Conservation (phyloP, 2,888 invertebrate species). For the Empis livida region DNA sequence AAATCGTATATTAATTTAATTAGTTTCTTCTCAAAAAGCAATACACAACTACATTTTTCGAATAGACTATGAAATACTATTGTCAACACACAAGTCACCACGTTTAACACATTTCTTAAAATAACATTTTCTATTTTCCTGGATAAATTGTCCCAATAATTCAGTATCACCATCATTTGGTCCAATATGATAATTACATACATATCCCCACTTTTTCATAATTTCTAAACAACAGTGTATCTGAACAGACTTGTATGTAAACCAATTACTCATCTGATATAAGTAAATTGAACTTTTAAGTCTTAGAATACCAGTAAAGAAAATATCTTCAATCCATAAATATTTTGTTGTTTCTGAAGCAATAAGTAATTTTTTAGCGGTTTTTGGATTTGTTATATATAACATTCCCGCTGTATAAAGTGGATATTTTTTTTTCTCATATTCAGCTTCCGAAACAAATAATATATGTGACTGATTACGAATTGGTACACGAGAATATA, state of each 20-base stretch:
- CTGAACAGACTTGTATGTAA: conserved; percentile 56
- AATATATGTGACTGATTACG: too few species aligned
- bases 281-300: conserved; percentile 43
- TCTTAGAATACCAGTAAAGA: conserved; percentile 67
- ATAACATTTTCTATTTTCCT: conserved; percentile 46
- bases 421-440: conserved; percentile 56
- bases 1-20: too few species aligned
- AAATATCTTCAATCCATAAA: conserved; percentile 90
- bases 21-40: too few species aligned
- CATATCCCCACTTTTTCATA: conserved; percentile 40
- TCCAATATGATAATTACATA: conserved; percentile 57
- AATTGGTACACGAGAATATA: too few species aligned
- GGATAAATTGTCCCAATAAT: conserved; percentile 51
- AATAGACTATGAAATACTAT: too few species aligned
- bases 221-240: conserved; percentile 61
- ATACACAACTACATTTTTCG: too few species aligned
- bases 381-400: conserved; percentile 57
- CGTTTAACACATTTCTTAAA: conserved; percentile 36
- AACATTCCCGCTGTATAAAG: conserved; percentile 74
- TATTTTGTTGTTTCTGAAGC: conserved; percentile 44
- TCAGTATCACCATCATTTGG: conserved; percentile 66
- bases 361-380: conserved; percentile 44
- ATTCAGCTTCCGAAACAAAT: too few species aligned
- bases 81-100: too few species aligned
- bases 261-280: conserved; percentile 46